These are phyloP conservation scores for Platerodrilus igneus DNA, from an alignment of 2,888 invertebrate species.

Conservation along the genomic window DNA sequence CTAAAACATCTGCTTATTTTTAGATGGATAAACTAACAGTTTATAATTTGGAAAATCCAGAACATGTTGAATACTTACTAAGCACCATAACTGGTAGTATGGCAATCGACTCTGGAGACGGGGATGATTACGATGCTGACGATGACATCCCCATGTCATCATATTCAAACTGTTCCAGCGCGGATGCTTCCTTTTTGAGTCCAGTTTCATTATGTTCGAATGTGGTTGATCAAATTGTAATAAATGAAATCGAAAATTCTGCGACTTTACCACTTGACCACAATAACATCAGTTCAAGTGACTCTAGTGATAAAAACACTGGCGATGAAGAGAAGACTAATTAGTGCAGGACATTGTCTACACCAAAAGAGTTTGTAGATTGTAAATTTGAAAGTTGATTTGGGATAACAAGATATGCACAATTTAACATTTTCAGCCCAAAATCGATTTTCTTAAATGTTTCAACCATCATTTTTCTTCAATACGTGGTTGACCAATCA, in stretches of 20 bases:
- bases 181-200: too few species aligned
- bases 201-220: too few species aligned
- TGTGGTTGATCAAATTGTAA: too few species aligned
- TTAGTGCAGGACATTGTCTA: neutral
- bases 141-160: too few species aligned
- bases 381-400: neutral
- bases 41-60: too few species aligned
- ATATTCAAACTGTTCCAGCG: too few species aligned
- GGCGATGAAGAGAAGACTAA: constrained; percentile 1
- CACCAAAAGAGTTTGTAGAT: too few species aligned
- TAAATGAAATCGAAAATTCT: constrained; percentile 1
- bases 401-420: constrained; percentile 1
- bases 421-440: constrained; percentile 2
- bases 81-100: neutral
- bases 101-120: constrained; percentile 1
- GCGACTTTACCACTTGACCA: too few species aligned
- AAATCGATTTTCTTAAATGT: neutral
- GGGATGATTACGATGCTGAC: too few species aligned
- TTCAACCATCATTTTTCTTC: neutral
- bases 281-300: too few species aligned
- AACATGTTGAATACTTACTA: neutral
- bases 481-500: constrained; percentile 2
- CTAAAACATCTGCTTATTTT: too few species aligned
- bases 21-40: too few species aligned
- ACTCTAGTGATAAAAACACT: constrained; percentile 1